phyloP scores from a whole-genome alignment of 1,140 invertebrate genomes.

The Planococcus citri region DNA sequence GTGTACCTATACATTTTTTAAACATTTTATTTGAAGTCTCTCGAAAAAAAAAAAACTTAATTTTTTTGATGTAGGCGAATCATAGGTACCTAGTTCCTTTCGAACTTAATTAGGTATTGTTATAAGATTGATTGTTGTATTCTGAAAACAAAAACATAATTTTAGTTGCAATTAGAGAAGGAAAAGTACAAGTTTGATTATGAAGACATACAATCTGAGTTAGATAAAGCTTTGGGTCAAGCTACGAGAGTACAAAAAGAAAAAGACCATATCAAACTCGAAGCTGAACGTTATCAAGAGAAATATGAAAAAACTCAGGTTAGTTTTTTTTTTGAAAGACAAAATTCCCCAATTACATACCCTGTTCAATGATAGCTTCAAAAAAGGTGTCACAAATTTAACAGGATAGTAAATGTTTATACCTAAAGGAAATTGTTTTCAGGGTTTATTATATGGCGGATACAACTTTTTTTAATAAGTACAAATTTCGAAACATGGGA shows the following conservation, averaged over 20 bases:
- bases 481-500: too few relatives aligned
- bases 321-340: slow-evolving; percentile 29
- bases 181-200: slow-evolving; percentile 81
- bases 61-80: too few relatives aligned
- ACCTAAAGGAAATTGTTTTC: too few relatives aligned
- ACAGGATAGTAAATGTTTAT: background rate
- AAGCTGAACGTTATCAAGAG: slow-evolving; percentile 71
- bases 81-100: too few relatives aligned
- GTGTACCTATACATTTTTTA: too few relatives aligned
- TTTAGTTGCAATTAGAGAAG: slow-evolving; percentile 72
- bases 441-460: too few relatives aligned
- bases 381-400: background rate
- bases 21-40: too few relatives aligned
- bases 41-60: too few relatives aligned
- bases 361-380: background rate
- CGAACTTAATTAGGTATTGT: background rate
- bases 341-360: background rate
- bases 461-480: too few relatives aligned
- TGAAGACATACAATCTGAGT: slow-evolving; percentile 74
- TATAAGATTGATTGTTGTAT: background rate
- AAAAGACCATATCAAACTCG: slow-evolving; percentile 66
- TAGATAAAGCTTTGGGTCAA: slow-evolving; percentile 78
- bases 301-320: slow-evolving; percentile 83
- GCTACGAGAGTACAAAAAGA: slow-evolving; percentile 77
- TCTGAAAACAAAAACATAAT: slow-evolving; percentile 23